These are phyloP conservation scores for Mareca penelope DNA, from an alignment of 2,797 vertebrate species.

Conservation along the genomic window DNA sequence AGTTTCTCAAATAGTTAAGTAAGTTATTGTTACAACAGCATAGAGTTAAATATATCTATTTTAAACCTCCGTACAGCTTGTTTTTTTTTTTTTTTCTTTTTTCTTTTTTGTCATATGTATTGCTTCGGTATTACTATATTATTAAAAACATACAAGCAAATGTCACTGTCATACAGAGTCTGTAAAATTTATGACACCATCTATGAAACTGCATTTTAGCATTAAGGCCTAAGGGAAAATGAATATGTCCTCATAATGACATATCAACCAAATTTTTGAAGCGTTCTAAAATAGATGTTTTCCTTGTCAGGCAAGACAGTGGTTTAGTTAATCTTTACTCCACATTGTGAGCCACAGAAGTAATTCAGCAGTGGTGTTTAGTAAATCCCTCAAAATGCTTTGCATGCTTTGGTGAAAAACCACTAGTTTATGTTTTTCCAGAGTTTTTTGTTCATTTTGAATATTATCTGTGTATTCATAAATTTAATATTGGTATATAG, in stretches of 20 bases:
- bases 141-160: constrained; percentile 3
- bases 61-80: background rate
- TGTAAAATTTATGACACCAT: constrained; percentile 10
- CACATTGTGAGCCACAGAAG: constrained; percentile 61
- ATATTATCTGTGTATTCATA: constrained; percentile 44
- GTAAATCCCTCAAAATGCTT: constrained; percentile 53
- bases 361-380: constrained; percentile 56
- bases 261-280: constrained; percentile 57
- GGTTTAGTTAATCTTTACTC: constrained; percentile 70
- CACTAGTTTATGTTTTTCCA: constrained; percentile 26
- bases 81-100: fast-evolving
- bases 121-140: background rate
- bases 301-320: constrained; percentile 59
- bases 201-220: constrained; percentile 24
- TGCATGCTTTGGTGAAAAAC: constrained; percentile 60
- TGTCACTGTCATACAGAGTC: background rate
- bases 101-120: background rate
- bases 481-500: background rate
- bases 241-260: constrained; percentile 56
- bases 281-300: constrained; percentile 69
- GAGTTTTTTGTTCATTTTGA: constrained; percentile 44
- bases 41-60: background rate
- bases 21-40: background rate
- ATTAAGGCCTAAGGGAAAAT: constrained; percentile 38
- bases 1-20: background rate